A percentile compares a stretch with the other conserved stretches of the same genome.
phyloP scores from a whole-genome alignment of 2,888 invertebrate species.

The Ditula angustiorana region DNA sequence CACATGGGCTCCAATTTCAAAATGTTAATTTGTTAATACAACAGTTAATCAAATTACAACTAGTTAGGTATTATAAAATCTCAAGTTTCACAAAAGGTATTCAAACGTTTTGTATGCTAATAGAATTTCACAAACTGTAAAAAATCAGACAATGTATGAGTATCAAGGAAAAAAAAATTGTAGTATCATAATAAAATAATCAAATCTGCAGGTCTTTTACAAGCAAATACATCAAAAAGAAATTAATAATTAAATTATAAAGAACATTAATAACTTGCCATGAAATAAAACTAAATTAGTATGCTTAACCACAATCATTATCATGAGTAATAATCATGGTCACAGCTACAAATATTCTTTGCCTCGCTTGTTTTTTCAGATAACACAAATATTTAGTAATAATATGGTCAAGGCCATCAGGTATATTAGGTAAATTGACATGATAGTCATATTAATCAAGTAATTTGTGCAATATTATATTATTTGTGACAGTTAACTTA shows the following conservation, averaged over 20 bases:
- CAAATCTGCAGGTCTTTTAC: not conserved
- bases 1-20: not conserved
- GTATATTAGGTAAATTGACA: constrained; percentile 17
- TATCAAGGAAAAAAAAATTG: too few species aligned
- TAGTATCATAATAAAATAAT: not conserved
- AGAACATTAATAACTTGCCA: not conserved
- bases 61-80: not conserved
- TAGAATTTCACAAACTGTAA: too few species aligned
- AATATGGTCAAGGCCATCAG: constrained; percentile 1
- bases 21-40: not conserved
- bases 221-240: not conserved
- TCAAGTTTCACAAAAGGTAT: not conserved
- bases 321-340: too few species aligned
- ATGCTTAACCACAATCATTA: too few species aligned
- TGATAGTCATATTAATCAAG: constrained; percentile 8
- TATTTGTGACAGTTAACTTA: constrained; percentile 29
- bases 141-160: too few species aligned
- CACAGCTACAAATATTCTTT: too few species aligned
- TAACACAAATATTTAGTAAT: not conserved
- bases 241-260: not conserved
- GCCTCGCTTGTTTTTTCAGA: not conserved
- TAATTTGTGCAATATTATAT: constrained; percentile 17
- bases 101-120: not conserved
- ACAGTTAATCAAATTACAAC: not conserved
- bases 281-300: not conserved